Evolutionary conservation across 2,888 invertebrate genomes (phyloP).

Genomic region (Nemotelus pantherinus): DNA sequence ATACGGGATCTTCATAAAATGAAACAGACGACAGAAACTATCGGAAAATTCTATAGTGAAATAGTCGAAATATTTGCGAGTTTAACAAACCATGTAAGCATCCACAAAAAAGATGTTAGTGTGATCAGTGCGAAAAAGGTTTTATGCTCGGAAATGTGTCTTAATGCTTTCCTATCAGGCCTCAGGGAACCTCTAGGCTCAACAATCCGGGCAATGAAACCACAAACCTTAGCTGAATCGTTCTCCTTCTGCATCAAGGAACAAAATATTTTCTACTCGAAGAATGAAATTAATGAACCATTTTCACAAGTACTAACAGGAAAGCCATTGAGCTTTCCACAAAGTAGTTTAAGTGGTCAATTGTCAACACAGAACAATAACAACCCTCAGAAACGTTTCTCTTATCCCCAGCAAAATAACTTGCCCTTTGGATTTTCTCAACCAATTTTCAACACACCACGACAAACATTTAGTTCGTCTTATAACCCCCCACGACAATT

Average conservation of each 20-base stretch:
- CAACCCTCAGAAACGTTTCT: no score
- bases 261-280: conserved; percentile 45
- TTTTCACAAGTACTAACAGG: no score
- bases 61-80: conserved; percentile 50
- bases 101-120: conserved; percentile 49
- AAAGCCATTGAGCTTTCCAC: no score
- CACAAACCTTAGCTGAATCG: conserved; percentile 49
- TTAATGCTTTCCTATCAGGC: conserved; percentile 51
- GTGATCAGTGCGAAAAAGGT: conserved; percentile 49
- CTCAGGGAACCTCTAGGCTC: conserved; percentile 52
- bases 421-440: no score
- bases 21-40: conserved; percentile 31
- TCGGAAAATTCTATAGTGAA: conserved; percentile 45
- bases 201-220: conserved; percentile 52
- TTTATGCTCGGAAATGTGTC: conserved; percentile 52
- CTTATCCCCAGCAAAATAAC: no score
- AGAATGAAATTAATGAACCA: no score
- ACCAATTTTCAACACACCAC: no score
- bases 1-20: conserved; percentile 49
- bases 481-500: no score
- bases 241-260: conserved; percentile 49
- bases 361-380: no score
- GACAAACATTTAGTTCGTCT: no score
- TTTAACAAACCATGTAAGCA: conserved; percentile 49
- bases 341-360: no score